Conservation (phyloP, 2,888 invertebrate species). For the Therioaphis trifolii region DNA sequence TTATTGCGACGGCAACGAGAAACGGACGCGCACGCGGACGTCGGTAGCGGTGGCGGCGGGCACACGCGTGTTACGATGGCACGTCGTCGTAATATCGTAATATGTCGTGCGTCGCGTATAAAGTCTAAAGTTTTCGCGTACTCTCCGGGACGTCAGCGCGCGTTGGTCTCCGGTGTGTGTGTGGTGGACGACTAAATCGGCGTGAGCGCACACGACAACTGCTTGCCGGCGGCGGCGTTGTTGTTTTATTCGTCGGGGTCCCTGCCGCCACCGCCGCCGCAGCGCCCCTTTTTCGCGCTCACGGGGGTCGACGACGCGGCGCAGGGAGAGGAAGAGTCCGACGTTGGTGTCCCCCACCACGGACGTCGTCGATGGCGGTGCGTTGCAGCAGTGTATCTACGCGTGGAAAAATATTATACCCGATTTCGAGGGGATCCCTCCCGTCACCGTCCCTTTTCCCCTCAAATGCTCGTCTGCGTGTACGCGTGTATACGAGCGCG, state of each 20-base stretch:
- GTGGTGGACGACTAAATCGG: conserved; percentile 60
- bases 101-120: background rate
- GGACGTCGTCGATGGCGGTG: too few relatives aligned
- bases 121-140: conserved; percentile 16
- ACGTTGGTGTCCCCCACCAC: background rate
- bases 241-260: conserved; percentile 55
- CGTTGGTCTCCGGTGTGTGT: background rate
- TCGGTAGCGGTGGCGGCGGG: background rate
- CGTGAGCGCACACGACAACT: conserved; percentile 62
- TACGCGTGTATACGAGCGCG: background rate
- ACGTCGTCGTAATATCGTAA: too few relatives aligned
- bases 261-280: conserved; percentile 32
- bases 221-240: conserved; percentile 54
- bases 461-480: background rate
- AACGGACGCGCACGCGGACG: too few relatives aligned
- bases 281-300: conserved; percentile 19
- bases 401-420: conserved; percentile 52
- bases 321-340: background rate
- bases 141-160: background rate
- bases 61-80: background rate
- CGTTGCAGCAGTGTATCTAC: background rate
- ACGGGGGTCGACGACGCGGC: too few relatives aligned
- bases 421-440: conserved; percentile 60
- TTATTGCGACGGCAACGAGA: background rate
- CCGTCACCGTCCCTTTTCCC: background rate